Conservation (phyloP, 2,113 vertebrate species). For the Malurus cyaneus region DNA sequence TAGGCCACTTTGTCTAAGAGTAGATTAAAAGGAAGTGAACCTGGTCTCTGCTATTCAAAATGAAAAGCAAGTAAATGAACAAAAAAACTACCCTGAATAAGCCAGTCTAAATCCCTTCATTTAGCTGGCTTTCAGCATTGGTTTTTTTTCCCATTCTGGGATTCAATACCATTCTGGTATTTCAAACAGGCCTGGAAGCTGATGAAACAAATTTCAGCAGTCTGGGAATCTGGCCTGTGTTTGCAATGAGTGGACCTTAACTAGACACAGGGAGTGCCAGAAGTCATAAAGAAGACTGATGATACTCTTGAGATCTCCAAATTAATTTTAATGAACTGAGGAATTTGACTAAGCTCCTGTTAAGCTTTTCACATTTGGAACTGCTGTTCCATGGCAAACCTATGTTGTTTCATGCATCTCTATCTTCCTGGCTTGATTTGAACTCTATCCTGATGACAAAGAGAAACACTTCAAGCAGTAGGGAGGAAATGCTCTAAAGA, state of each 20-base stretch:
- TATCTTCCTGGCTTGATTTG: neutral
- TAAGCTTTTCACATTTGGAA: constrained; percentile 9
- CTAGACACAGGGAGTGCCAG: neutral
- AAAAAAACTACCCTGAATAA: neutral
- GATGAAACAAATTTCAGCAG: neutral
- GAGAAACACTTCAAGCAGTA: neutral
- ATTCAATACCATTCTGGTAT: neutral
- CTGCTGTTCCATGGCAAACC: constrained; percentile 1
- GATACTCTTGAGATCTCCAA: constrained; percentile 19
- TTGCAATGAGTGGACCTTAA: neutral
- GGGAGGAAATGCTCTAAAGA: neutral
- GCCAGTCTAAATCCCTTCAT: neutral
- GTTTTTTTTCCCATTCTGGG: neutral
- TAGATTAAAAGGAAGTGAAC: neutral
- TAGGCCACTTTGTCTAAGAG: neutral
- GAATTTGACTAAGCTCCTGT: constrained; percentile 28
- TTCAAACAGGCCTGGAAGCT: neutral
- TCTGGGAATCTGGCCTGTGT: neutral
- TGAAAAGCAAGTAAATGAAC: neutral
- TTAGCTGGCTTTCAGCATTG: neutral
- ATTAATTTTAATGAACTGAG: constrained; percentile 54
- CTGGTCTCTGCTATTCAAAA: neutral
- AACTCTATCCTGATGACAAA: neutral
- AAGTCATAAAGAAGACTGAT: neutral
- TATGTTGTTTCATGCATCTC: neutral